phyloP scores from a whole-genome alignment of 2,797 vertebrate genomes.

The Acipenser oxyrinchus region DNA sequence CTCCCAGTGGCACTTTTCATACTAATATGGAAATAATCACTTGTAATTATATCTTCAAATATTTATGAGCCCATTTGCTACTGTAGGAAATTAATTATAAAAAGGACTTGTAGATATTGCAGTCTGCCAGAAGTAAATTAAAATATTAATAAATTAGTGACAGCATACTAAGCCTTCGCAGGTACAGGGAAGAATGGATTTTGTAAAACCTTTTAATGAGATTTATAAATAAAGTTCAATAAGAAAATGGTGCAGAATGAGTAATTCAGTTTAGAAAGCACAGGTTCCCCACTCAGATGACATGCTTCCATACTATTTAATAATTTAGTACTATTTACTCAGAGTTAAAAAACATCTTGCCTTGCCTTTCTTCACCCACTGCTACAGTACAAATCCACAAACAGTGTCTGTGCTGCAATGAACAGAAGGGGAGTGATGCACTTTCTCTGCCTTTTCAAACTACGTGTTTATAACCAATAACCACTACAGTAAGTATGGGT shows the following conservation, averaged over 20 bases:
- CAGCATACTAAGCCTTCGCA: constrained; percentile 3
- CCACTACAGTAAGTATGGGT: no score
- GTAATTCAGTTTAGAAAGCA: background rate
- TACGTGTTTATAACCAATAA: no score
- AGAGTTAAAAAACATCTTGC: no score
- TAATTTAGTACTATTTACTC: no score
- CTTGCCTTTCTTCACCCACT: no score
- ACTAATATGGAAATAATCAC: constrained; percentile 37
- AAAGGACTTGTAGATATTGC: constrained; percentile 18
- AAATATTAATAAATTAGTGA: constrained; percentile 14
- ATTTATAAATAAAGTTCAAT: constrained; percentile 12
- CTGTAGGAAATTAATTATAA: constrained; percentile 26
- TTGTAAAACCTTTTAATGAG: constrained; percentile 8
- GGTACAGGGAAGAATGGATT: constrained; percentile 13
- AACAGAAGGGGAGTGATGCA: no score
- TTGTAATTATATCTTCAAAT: constrained; percentile 46
- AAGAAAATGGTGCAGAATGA: background rate
- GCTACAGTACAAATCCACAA: no score
- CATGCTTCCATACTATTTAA: no score
- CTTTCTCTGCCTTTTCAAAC: no score
- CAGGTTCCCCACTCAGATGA: background rate
- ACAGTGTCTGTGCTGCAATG: no score
- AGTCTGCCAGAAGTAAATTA: constrained; percentile 12
- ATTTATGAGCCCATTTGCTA: constrained; percentile 40
- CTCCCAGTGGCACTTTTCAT: constrained; percentile 27